Conservation (phyloP, 1,140 invertebrate genomes). For the Rhagoletis zephyria region DNA sequence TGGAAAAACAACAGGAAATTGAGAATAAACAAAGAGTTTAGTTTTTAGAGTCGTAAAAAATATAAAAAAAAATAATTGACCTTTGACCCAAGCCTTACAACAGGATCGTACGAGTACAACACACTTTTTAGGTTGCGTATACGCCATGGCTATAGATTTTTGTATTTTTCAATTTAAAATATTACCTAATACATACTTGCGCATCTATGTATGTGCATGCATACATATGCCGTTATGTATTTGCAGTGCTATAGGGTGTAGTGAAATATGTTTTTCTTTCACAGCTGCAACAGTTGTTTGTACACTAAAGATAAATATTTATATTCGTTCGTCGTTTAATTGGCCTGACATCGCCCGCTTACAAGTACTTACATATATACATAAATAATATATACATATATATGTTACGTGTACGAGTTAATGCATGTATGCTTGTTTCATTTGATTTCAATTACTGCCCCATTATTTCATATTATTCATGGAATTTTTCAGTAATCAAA, state of each 20-base stretch:
- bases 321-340: neutral
- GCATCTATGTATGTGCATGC: neutral
- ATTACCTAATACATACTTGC: neutral
- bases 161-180: neutral
- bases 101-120: too few species aligned
- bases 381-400: neutral
- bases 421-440: neutral
- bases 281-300: constrained; percentile 23
- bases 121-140: neutral
- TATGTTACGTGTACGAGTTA: neutral
- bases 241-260: neutral
- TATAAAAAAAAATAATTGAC: too few species aligned
- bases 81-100: too few species aligned
- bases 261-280: neutral
- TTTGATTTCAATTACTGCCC: constrained; percentile 31
- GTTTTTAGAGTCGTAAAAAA: too few species aligned
- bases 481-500: neutral
- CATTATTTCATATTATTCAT: neutral
- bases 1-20: too few species aligned
- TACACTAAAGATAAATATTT: constrained; percentile 8
- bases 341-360: neutral
- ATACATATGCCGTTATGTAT: neutral
- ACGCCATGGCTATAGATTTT: neutral
- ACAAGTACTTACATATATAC: neutral
- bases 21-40: too few species aligned